Evolutionary conservation across 64 coral and sea anemone species (phyloP).

Genomic region (Catalaphyllia jardinei): DNA sequence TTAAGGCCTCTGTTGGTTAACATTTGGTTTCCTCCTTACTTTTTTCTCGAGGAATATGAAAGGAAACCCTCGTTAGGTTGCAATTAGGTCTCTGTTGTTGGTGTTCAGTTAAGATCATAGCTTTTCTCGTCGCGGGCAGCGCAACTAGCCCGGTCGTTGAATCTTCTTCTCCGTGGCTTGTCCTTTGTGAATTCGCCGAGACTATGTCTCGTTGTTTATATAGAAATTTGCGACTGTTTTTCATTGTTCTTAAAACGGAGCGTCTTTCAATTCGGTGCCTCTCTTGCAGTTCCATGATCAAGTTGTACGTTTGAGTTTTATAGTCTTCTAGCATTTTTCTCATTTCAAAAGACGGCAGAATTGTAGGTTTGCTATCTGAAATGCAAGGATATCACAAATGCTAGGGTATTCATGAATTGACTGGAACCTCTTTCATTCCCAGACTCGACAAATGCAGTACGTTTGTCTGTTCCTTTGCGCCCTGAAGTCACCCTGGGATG

Average conservation of each 20-base stretch:
- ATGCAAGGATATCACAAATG: not conserved
- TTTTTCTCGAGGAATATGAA: not conserved
- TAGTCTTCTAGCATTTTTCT: conserved; percentile 1
- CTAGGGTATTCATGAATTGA: no score
- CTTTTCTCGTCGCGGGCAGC: not conserved
- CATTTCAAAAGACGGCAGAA: not conserved
- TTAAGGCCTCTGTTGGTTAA: no score
- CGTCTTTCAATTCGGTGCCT: not conserved
- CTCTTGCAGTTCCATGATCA: conserved; percentile 9
- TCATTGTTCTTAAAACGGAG: not conserved
- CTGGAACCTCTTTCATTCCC: no score
- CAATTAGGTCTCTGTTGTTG: not conserved
- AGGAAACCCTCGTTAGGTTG: not conserved
- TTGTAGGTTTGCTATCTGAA: not conserved
- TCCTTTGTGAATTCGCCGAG: not conserved
- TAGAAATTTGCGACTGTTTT: not conserved
- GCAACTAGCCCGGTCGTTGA: not conserved
- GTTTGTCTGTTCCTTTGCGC: no score
- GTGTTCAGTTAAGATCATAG: not conserved
- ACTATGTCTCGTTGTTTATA: not conserved
- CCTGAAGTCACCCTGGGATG: no score
- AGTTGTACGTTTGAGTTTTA: not conserved
- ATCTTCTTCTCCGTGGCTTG: not conserved
- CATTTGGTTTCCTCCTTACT: not conserved
- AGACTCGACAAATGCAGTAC: no score